Conservation (phyloP, 2,797 vertebrate genomes). For the Melanogrammus aeglefinus region DNA sequence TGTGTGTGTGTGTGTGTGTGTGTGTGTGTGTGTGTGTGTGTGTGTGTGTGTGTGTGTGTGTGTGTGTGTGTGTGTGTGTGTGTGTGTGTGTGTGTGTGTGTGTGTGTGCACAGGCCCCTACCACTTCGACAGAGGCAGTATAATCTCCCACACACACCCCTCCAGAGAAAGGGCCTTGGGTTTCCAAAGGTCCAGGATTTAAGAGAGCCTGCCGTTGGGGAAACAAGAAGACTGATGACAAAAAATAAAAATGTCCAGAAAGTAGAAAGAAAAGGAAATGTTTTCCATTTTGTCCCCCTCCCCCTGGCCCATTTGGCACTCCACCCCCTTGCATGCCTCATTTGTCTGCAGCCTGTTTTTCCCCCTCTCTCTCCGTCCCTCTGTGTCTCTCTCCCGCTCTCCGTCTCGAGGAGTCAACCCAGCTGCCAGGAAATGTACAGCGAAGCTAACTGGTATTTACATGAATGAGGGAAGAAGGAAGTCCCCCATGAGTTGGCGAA, state of each 20-base stretch:
- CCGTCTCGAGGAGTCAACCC: constrained; percentile 43
- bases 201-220: constrained; percentile 34
- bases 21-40: background rate
- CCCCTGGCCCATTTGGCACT: constrained; percentile 5
- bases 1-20: constrained; percentile 4
- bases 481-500: constrained; percentile 48
- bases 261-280: constrained; percentile 62
- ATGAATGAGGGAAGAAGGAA: constrained; percentile 62
- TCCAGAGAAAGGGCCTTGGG: constrained; percentile 39
- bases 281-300: constrained; percentile 64
- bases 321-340: constrained; percentile 43
- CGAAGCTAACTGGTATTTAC: constrained; percentile 73
- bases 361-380: background rate
- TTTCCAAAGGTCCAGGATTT: constrained; percentile 58
- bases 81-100: background rate
- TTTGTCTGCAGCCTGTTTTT: constrained; percentile 55
- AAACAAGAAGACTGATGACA: constrained; percentile 46
- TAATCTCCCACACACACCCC: constrained; percentile 47
- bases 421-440: constrained; percentile 78
- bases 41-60: constrained; percentile 32
- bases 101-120: no score
- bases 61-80: constrained; percentile 12
- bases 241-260: constrained; percentile 43
- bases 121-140: constrained; percentile 48
- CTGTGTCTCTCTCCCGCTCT: constrained; percentile 24